Percentiles rank a stretch among this genome's conserved stretches.
Conservation (phyloP, 37 sponge, comb jelly and placozoan species). For the Petrosia ficiformis region DNA sequence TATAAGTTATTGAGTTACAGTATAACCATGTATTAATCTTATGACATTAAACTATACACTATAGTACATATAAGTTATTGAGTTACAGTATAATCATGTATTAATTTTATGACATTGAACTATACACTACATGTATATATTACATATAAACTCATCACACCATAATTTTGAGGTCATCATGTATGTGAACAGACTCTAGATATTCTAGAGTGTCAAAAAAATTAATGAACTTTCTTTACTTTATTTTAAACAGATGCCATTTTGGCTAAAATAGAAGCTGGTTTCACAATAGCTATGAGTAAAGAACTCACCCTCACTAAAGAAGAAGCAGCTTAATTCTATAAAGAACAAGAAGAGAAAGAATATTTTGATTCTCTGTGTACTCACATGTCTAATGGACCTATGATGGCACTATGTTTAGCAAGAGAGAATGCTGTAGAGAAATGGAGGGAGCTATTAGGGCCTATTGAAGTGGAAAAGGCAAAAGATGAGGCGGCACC, state of each 20-base stretch:
- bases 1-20: no score
- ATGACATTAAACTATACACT: no score
- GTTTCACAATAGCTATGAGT: slow-evolving; percentile 81
- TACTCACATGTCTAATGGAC: slow-evolving; percentile 88
- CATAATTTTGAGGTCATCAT: no score
- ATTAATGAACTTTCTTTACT: no score
- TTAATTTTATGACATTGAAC: no score
- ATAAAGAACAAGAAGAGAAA: slow-evolving; percentile 85
- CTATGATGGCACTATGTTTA: slow-evolving; percentile 89
- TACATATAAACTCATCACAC: no score
- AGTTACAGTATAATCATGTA: no score
- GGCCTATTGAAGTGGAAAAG: slow-evolving; percentile 71
- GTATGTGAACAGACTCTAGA: no score
- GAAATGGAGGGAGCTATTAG: slow-evolving; percentile 87
- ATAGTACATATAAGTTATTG: no score
- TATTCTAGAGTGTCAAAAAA: no score
- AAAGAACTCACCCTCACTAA: slow-evolving; percentile 87
- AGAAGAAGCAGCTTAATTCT: slow-evolving; percentile 90
- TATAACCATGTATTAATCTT: no score
- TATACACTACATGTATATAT: no score
- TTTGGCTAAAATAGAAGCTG: slow-evolving; percentile 81
- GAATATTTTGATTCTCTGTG: slow-evolving; percentile 87
- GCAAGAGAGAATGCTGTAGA: slow-evolving; percentile 88
- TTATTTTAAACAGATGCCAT: slow-evolving; percentile 56
- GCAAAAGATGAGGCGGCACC: slow-evolving; percentile 69